Evolutionary conservation across 35 echinoderm and acorn worm genomes (phyloP).

Genomic region (Holothuria glaberrima): DNA sequence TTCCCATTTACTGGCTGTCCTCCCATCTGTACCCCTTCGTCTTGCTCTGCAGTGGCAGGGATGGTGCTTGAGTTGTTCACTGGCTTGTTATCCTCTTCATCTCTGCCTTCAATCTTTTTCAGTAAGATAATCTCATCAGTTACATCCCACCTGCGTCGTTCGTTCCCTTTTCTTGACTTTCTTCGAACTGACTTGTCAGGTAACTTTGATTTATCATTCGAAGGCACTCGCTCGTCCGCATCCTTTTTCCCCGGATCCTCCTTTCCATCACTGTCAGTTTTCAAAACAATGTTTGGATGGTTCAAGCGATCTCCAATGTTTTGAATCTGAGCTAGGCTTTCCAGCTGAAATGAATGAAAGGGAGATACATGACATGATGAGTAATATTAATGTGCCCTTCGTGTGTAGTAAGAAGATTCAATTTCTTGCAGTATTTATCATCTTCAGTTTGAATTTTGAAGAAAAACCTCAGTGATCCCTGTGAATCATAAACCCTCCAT

Average conservation of each 20-base stretch:
- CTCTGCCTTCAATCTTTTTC: slow-evolving; percentile 14
- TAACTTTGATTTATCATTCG: background rate
- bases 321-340: slow-evolving; percentile 8
- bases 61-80: too few species aligned
- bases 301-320: slow-evolving; percentile 5
- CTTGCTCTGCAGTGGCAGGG: too few species aligned
- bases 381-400: too few species aligned
- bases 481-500: too few species aligned
- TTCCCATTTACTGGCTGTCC: too few species aligned
- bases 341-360: background rate
- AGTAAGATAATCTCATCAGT: slow-evolving; percentile 31
- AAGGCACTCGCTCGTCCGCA: background rate
- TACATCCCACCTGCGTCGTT: slow-evolving; percentile 1
- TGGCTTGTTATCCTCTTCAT: too few species aligned
- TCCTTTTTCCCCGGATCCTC: background rate
- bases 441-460: too few species aligned
- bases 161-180: background rate
- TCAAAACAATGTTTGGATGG: background rate
- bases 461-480: too few species aligned
- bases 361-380: background rate
- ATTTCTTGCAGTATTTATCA: too few species aligned
- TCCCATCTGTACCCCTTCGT: too few species aligned
- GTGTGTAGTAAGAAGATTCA: too few species aligned
- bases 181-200: background rate
- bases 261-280: background rate